Evolutionary conservation across 2,888 invertebrate species (phyloP), one percentile per base, ranked within the genome.

Genomic region (Isotomurus palustris): DNA sequence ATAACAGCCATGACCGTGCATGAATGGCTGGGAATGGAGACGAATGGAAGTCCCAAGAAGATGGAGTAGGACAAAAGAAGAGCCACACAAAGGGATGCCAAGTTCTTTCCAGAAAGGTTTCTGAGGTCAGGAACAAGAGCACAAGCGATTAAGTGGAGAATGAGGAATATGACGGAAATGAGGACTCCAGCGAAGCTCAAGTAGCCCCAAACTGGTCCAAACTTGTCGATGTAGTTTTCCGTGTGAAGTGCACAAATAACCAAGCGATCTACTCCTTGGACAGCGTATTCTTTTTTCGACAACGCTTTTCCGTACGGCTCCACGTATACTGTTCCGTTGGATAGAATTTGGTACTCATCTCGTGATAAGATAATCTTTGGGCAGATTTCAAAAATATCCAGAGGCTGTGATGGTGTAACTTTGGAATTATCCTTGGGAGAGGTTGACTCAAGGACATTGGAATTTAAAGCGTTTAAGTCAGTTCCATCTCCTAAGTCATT

Each of bases 31-130:
- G 68, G 63, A 55, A 68, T 66, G 29, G 67, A 58, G 19, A 75
- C 70, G 53, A 76, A 72, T 51, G 76, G 75, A 28, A 76, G 74
- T 19, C 74, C 71, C 57, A 78, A 73, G 71, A 80, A 79, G 40
- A 75, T 72, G n/a, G 73, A 63, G 70, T 80, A 79, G 1, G 78
- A 79, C 6, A 76, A 67, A 53, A 80, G 73, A 10, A 81, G 73
- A 0, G 79, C 74, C 19, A 76, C 67, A 48, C 77, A 76, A 12
- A 80, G 73, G n/a, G 78, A 77, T n/a, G 79, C 77, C 43, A 80
- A 67, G 65, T 79, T 79, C 67, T 78, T 78, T 19, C 80, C 80
- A 3, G 79, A 78, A 29, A 78, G 72, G 67, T 80, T 80, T 40
- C 78, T 73, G 41, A 81, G 72, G 49, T 78, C 76, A 1, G 78